Base-by-base conservation (phyloP, 2,888 invertebrate genomes). In the Pammene fasciana region DNA sequence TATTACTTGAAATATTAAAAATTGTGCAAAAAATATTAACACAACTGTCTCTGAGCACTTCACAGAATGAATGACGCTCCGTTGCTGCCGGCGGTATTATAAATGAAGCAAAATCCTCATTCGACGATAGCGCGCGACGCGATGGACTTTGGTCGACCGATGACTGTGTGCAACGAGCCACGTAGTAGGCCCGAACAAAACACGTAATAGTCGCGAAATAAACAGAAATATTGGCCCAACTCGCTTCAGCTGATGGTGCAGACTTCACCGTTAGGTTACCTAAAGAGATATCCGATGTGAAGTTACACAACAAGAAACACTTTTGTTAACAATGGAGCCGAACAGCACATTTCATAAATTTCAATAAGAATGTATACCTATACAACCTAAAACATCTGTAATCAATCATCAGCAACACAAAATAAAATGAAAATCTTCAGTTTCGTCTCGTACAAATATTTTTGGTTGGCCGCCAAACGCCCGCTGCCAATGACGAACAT, bases 391-490 rank as follows among this genome's bases (percentile, higher is more conserved):
- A 57, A 46, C 14, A 54, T 64, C 62, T 55, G 48, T n/a, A n/a
- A n/a, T n/a, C n/a, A n/a, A n/a, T n/a, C n/a, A n/a, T n/a, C n/a
- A n/a, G n/a, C n/a, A n/a, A n/a, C n/a, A n/a, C 61, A 61, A 55
- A 38, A 26, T 38, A 55, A 45, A 59, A 38, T 9, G 5, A 2
- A 38, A 26, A 41, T 54, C n/a, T n/a, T n/a, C n/a, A n/a, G n/a
- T 67, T 66, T 52, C 13, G 14, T 43, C 34, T 59, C 59, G 34
- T 16, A 72, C 74, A 72, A 75, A 76, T 72, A 72, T 72, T 72
- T 72, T 77, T 80, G 79, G 79, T 85, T 83, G 82, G 82, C 76
- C 76, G 80, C 81, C 84, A 84, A 84, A 76, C 76, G 80, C 80
- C 84, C 83, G 82, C 77, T 78, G 76, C 76, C 77, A 79, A 78